Evolutionary conservation across 2,797 vertebrate genomes (phyloP), one percentile per base, ranked within the genome.

Genomic region (Denticeps clupeoides): DNA sequence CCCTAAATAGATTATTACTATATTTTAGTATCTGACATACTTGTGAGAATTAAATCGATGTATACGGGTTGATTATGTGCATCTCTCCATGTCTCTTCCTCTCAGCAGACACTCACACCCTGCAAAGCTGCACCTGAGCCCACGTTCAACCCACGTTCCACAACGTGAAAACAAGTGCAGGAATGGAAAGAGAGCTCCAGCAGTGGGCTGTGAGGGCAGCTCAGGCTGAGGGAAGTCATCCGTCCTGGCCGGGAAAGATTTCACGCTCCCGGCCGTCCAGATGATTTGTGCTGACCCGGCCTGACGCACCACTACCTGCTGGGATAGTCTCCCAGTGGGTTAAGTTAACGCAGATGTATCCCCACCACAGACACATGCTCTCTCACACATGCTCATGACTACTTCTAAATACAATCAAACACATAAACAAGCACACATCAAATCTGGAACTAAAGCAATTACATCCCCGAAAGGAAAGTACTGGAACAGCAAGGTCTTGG

Each of bases 201-300:
- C n/a, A 55, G 80, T 77, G 64, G 64, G 65, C 67, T 80, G 82
- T 78, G 78, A 75, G 54, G 68, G 59, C 53, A 65, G 74, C 10
- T 18, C 7, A 37, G 72, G 73, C 67, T 73, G 55, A 64, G 72
- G 48, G 72, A 70, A 87, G 87, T 75, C 89, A 86, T 88, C 81
- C 82, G 73, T 84, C 82, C 76, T 77, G 77, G 69, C 82, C 86
- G 88, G 88, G 79, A 79, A 80, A 75, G 81, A 95, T 96, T 93
- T 94, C 89, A 93, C 81, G 88, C 89, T 90, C 80, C 76, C 71
- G 69, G 75, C 78, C 82, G 81, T 88, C 82, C 79, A 80, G 82
- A 93, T 93, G 90, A 93, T 91, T 91, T 89, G 88, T 87, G 75
- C 77, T 73, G 77, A 79, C 72, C 73, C 78, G 76, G 75, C 77